phyloP scores from a whole-genome alignment of 2,797 vertebrate genomes.

The Pyrrhura leucotis region DNA sequence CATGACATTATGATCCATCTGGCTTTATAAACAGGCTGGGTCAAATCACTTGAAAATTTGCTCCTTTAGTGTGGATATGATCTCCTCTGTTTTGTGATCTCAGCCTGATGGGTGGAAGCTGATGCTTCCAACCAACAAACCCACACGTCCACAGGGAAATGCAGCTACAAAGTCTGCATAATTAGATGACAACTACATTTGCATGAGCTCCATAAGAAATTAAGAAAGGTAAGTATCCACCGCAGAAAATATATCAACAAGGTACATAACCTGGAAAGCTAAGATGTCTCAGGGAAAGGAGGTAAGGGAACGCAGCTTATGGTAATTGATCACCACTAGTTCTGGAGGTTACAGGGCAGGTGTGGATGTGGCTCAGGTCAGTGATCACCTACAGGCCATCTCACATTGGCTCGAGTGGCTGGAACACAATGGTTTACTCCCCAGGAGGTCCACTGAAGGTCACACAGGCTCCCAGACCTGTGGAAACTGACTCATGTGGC shows the following conservation, averaged over 20 bases:
- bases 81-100: background rate
- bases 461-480: background rate
- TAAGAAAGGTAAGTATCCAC: background rate
- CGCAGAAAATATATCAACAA: background rate
- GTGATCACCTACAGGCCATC: background rate
- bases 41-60: background rate
- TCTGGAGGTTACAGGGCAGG: background rate
- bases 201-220: background rate
- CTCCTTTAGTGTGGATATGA: background rate
- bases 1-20: background rate
- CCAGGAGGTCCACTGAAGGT: background rate
- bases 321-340: background rate
- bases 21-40: background rate
- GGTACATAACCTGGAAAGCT: background rate
- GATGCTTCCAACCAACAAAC: background rate
- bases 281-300: background rate
- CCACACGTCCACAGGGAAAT: background rate
- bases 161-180: background rate
- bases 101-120: background rate
- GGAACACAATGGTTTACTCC: background rate
- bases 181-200: background rate
- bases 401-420: rapidly evolving
- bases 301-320: background rate
- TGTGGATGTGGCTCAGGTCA: background rate
- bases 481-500: rapidly evolving